Conservation (phyloP, 2,113 vertebrate species). For the Mohoua ochrocephala region DNA sequence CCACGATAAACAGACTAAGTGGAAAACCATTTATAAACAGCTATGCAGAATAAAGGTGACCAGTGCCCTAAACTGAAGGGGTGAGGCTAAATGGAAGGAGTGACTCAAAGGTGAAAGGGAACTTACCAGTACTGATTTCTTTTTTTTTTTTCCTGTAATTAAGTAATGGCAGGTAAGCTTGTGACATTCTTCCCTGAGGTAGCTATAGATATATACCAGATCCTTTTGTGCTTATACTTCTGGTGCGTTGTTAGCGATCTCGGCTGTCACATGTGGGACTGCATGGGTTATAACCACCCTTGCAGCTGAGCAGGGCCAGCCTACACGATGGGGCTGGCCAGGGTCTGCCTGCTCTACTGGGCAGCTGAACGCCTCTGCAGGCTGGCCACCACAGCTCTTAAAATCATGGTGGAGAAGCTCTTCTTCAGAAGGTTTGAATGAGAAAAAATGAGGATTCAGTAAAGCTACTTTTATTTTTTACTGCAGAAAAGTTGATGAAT, state of each 20-base stretch:
- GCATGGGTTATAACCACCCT: not conserved
- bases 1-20: not conserved
- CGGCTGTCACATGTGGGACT: rapidly evolving
- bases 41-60: not conserved
- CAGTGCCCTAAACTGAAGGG: not conserved
- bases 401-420: not conserved
- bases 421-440: not conserved
- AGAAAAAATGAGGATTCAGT: not conserved
- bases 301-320: not conserved
- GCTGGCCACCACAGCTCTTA: not conserved
- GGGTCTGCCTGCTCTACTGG: not conserved
- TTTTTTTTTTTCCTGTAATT: not conserved
- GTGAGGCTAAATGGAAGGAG: not conserved
- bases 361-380: not conserved
- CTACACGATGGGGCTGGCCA: not conserved
- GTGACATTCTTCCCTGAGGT: not conserved
- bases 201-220: too few relatives aligned
- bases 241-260: rapidly evolving
- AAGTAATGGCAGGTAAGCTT: not conserved
- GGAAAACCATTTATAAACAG: not conserved
- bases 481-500: not conserved
- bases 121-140: not conserved
- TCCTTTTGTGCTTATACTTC: not conserved
- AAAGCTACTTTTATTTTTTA: not conserved
- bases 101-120: not conserved